Conservation (phyloP, 2,797 vertebrate genomes). For the Petrocephalus schoutedeni region DNA sequence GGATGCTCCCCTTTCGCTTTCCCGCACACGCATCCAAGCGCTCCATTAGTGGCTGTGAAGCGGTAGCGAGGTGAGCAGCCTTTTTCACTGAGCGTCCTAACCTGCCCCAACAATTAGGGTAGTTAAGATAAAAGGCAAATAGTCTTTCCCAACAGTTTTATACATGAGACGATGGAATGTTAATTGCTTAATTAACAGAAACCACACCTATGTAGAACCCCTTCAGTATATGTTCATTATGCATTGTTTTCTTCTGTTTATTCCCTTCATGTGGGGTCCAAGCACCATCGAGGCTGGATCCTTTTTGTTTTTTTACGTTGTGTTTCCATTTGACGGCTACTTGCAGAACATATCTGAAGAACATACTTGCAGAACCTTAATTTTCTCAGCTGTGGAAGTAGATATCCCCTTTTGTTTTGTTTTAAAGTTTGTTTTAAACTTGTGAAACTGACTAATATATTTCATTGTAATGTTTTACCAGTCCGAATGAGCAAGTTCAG, state of each 20-base stretch:
- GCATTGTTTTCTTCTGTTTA: background rate
- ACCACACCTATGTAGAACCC: background rate
- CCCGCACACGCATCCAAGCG: too few relatives aligned
- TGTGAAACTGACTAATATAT: constrained; percentile 1
- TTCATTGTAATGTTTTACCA: background rate
- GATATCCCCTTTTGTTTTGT: background rate
- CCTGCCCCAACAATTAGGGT: background rate
- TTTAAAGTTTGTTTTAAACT: background rate
- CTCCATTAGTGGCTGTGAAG: too few relatives aligned
- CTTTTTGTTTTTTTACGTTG: background rate
- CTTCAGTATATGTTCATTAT: background rate
- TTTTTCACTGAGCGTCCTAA: background rate
- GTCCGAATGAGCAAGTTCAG: background rate
- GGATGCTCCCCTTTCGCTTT: background rate
- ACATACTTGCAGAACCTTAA: background rate
- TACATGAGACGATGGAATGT: background rate
- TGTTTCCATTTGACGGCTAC: background rate
- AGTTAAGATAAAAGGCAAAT: background rate
- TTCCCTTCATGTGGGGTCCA: background rate
- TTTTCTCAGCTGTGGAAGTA: background rate
- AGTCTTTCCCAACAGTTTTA: background rate
- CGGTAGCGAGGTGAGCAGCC: background rate
- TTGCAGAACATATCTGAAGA: background rate
- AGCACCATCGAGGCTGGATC: background rate
- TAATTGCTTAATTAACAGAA: background rate